Base-by-base conservation (phyloP, 2,888 invertebrate genomes). In the Andrena dorsata region DNA sequence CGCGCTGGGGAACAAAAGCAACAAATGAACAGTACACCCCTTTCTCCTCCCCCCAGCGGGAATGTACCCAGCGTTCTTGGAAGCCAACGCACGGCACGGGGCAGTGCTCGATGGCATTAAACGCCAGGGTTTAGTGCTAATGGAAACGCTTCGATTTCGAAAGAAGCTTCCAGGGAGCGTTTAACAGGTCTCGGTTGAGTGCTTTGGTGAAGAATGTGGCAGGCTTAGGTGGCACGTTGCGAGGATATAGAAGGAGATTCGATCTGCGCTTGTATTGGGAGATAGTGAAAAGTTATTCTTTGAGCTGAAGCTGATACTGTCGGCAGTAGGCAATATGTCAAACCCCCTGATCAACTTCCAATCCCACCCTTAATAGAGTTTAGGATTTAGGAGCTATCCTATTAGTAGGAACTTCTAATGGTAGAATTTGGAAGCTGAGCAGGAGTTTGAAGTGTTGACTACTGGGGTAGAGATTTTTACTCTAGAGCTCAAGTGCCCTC, bases 71-170 rank as follows among this genome's bases (percentile, higher is more conserved):
- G n/a, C 16, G 75, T 82, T 79, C 82, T 41, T 75, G 71, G 83
- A 83, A 80, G 58, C 13, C 53, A 28, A 61, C 75, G 60, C 71
- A 26, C 61, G 68, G 63, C 76, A 56, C 75, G 71, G 61, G 49
- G 71, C 56, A 53, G 70, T 69, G 23, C 26, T 68, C 13, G 71
- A 35, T 53, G 63, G 41, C 78, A 82, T 82, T 82, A 83, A 83
- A 82, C 30, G 71, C 23, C 35, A 49, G 26, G 47, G 70, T 82
- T 83, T 83, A 82, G 78, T 70, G 76, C 82, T 76, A 82, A 81
- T 82, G 81, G 76, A 70, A 65, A 72, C 76, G n/a, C 41, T 73
- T 64, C 10, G 58, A 16, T 68, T 61, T 58, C 74, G 32, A 53
- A 28, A 20, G 58, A 69, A 51, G 56, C 49, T 69, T 26, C 30